phyloP scores from a whole-genome alignment of 2,797 vertebrate genomes.

The Muscicapa comitata region DNA sequence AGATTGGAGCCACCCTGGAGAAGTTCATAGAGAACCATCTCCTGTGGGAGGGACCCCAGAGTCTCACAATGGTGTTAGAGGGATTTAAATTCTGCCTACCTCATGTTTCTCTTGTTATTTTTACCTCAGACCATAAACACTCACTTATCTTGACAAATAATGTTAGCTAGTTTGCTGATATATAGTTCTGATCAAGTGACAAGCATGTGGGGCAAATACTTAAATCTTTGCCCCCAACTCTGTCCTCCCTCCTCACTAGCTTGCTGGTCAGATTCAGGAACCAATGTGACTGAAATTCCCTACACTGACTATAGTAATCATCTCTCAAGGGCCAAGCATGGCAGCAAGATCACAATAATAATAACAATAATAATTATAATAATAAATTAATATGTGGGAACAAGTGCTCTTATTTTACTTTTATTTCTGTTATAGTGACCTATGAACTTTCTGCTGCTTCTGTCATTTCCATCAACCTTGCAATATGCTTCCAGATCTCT shows the following conservation, averaged over 20 bases:
- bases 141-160: neutral
- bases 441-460: neutral
- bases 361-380: too few relatives aligned
- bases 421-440: neutral
- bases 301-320: neutral
- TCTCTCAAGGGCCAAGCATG: rapidly evolving
- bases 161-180: neutral
- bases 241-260: neutral
- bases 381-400: neutral
- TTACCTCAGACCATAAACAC: neutral
- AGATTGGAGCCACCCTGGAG: rapidly evolving
- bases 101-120: neutral
- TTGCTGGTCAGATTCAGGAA: neutral
- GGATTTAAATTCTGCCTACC: neutral
- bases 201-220: neutral
- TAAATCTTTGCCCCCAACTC: neutral
- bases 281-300: neutral
- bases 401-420: neutral
- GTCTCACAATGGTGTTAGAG: neutral
- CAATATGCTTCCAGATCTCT: neutral
- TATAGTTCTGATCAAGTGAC: neutral
- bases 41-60: rapidly evolving
- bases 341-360: neutral
- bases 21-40: neutral
- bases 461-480: neutral